Evolutionary conservation across 2,888 invertebrate genomes (phyloP), one percentile per base, ranked within the genome.

Genomic region (Pycnomerus fuliginosus): DNA sequence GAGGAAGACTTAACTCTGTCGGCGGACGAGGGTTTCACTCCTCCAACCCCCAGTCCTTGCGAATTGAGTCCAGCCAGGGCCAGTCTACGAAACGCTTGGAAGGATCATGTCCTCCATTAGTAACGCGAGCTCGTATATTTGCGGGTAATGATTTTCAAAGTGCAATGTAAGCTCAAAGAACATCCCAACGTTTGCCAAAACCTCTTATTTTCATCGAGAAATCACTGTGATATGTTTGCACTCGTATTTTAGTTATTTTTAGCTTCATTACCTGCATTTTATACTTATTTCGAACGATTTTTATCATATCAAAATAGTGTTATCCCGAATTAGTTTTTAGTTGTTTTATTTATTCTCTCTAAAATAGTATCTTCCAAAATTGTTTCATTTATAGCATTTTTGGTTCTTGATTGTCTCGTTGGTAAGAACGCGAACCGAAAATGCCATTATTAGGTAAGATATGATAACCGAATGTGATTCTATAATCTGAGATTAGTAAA

Each of bases 21-120:
- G 1, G 70, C 69, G 1, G 73, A 73, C 42, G 73, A 72, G 52
- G 69, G 71, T 20, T 72, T 72, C 52, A 73, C 72, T 55, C 72
- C 72, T 2, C 72, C 72, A 12, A 72, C 72, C n/a, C 72, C 73
- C 16, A 72, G 70, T 50, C 73, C 72, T 1, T 69, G 69, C 45
- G 69, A 70, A 47, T 52, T 70, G 38, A 71, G 70, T 47, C 71
- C 71, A 7, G 65, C 68, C 16, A 62, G 65, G 42, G 62, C 64
- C 15, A 62, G 60, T 45, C 48, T 68, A 33, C 52, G 67, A 49
- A 64, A 69, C 48, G 57, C 66, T 17, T 61, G 69, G 52, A 67
- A 63, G 60, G 67, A 70, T 44, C 60, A 57, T 38, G 57, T 62
- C 24, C 57, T 57, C 34, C 60, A 65, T 47, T 65, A 58, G 44